These are phyloP conservation scores for Hydrotaea cyrtoneurina DNA, from an alignment of 2,888 invertebrate species.

Conservation along the genomic window DNA sequence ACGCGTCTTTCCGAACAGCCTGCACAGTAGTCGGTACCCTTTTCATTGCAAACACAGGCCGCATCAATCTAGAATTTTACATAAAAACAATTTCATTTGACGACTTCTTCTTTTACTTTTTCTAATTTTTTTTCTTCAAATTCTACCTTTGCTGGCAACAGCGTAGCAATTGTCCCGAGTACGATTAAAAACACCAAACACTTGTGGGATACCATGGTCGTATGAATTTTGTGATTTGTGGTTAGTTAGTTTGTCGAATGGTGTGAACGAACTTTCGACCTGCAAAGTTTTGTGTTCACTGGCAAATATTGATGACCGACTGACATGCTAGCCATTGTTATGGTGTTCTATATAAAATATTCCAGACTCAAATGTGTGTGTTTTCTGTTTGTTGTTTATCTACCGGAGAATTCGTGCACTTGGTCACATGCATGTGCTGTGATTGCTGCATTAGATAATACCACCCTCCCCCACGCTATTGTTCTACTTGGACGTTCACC, in stretches of 20 bases:
- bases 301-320: slow-evolving; percentile 7
- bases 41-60: slow-evolving; percentile 76
- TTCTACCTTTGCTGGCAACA: slow-evolving; percentile 33
- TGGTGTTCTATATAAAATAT: not conserved
- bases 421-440: slow-evolving; percentile 32
- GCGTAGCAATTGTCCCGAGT: not conserved
- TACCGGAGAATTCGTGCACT: slow-evolving; percentile 58
- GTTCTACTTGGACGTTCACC: not conserved
- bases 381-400: slow-evolving; percentile 53
- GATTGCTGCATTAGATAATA: slow-evolving; percentile 55
- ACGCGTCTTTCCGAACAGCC: slow-evolving; percentile 70
- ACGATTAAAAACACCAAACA: slow-evolving; percentile 46
- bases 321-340: not conserved
- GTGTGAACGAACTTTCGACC: not conserved
- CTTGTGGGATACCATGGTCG: slow-evolving; percentile 36
- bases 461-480: not conserved
- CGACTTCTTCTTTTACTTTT: too few species aligned
- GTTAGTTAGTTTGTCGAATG: not conserved
- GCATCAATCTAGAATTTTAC: slow-evolving; percentile 71
- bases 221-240: too few species aligned
- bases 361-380: not conserved
- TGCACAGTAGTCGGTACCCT: slow-evolving; percentile 75
- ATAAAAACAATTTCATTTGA: too few species aligned
- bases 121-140: not conserved
- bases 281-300: not conserved